These are phyloP conservation scores for Chironomus riparius DNA, from an alignment of 2,888 invertebrate species.

Conservation along the genomic window DNA sequence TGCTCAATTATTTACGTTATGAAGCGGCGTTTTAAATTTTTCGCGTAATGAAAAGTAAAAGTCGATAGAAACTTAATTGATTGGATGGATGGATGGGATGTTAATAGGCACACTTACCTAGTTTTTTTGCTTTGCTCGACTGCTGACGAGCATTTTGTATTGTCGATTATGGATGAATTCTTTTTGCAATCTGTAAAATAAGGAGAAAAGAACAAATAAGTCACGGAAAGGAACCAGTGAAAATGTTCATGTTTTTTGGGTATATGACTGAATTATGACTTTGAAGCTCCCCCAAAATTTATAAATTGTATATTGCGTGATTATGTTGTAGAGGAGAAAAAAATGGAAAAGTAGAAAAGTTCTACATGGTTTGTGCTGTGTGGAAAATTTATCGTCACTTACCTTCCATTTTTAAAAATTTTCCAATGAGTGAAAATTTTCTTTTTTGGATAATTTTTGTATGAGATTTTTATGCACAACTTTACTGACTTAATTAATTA, in stretches of 20 bases:
- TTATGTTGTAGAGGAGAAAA: neutral
- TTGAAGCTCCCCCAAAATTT: neutral
- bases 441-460: neutral
- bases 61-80: constrained; percentile 23
- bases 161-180: constrained; percentile 21
- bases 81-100: neutral
- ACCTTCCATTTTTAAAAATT: constrained; percentile 26
- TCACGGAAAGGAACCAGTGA: neutral
- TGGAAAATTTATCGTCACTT: constrained; percentile 7
- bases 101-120: constrained; percentile 19
- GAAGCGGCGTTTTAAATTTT: neutral
- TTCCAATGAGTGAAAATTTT: constrained; percentile 1
- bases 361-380: neutral
- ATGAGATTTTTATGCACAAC: neutral
- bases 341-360: constrained; percentile 20
- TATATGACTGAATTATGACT: neutral
- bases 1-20: neutral
- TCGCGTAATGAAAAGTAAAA: constrained; percentile 16
- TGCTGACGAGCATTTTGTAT: constrained; percentile 15
- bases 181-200: neutral
- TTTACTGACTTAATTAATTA: neutral
- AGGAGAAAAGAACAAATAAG: no score
- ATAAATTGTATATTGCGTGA: constrained; percentile 8
- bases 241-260: no score
- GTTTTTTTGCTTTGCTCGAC: constrained; percentile 23